Evolutionary conservation across 2,797 vertebrate species (phyloP).

Genomic region (Acanthiza pusilla): DNA sequence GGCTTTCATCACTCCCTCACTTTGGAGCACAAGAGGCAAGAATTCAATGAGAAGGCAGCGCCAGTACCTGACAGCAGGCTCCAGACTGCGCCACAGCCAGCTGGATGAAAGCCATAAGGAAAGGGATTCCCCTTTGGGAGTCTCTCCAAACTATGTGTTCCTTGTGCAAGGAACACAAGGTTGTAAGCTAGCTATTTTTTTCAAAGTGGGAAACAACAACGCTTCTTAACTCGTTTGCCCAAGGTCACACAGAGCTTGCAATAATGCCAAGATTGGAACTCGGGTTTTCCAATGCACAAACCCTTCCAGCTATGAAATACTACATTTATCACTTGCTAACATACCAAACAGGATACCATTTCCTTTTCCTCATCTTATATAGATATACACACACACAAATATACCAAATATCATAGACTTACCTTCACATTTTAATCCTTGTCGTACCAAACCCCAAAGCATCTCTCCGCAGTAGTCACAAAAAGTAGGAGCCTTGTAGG

Average conservation of each 20-base stretch:
- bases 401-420: not conserved
- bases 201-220: not conserved
- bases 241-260: not conserved
- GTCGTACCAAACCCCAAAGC: constrained; percentile 96
- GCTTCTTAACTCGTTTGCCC: not conserved
- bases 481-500: constrained; percentile 97
- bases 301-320: not conserved
- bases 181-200: not conserved
- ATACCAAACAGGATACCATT: not conserved
- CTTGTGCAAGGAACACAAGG: not conserved
- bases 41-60: not conserved
- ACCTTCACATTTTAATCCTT: constrained; percentile 99
- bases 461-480: constrained; percentile 99
- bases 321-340: not conserved
- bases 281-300: not conserved
- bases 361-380: not conserved
- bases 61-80: constrained; percentile 33
- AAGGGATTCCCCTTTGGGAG: constrained; percentile 19
- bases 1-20: not conserved
- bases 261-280: not conserved
- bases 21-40: not conserved
- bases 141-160: not conserved
- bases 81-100: not conserved
- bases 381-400: not conserved
- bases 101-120: constrained; percentile 3